Conservation (phyloP, 2,797 vertebrate genomes). For the Danio aesculapii region DNA sequence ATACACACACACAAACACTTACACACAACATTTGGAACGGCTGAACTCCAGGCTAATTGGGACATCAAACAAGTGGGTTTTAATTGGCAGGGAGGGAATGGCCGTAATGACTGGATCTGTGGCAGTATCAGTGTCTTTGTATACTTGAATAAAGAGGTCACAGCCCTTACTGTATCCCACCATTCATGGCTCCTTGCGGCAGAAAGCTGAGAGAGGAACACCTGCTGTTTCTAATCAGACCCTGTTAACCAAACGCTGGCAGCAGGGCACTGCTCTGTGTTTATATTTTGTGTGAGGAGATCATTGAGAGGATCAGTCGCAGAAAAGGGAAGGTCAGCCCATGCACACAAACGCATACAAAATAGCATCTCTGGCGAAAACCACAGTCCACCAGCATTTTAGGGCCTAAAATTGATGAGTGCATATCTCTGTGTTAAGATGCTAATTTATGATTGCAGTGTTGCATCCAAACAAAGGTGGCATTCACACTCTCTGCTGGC, state of each 20-base stretch:
- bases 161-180: constrained; percentile 73
- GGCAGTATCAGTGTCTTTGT: constrained; percentile 76
- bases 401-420: neutral
- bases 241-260: constrained; percentile 75
- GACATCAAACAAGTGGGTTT: constrained; percentile 79
- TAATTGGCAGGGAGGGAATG: constrained; percentile 78
- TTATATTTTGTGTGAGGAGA: constrained; percentile 47
- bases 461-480: constrained; percentile 77
- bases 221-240: constrained; percentile 80
- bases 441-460: constrained; percentile 80
- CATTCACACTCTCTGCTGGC: constrained; percentile 73
- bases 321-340: constrained; percentile 40
- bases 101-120: constrained; percentile 71
- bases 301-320: constrained; percentile 45
- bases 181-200: constrained; percentile 73
- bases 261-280: constrained; percentile 66
- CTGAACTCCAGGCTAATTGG: constrained; percentile 73
- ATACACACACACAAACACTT: constrained; percentile 12
- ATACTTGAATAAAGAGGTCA: constrained; percentile 77
- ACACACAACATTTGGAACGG: constrained; percentile 31
- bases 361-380: constrained; percentile 33
- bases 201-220: constrained; percentile 76
- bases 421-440: constrained; percentile 70
- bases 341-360: constrained; percentile 42
- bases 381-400: constrained; percentile 24